Base-by-base conservation (phyloP, 1,140 invertebrate species). In the Penaeus indicus region DNA sequence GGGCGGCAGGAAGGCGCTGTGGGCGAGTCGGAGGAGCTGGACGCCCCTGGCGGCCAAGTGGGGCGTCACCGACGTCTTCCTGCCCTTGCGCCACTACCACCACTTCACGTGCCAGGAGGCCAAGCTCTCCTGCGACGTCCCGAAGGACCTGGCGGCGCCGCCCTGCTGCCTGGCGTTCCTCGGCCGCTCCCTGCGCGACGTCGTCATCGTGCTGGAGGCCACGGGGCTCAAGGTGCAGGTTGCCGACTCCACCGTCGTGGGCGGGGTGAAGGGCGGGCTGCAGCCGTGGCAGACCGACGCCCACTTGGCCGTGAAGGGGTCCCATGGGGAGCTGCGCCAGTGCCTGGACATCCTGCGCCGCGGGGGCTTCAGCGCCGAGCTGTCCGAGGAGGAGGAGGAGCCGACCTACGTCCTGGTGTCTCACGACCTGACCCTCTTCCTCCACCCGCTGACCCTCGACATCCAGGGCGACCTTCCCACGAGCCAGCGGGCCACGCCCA, bases 241-340 rank as follows among this genome's bases (percentile, higher is more conserved):
- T 5, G 90, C 91, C 25, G 89, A 91, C 47, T 91, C 91, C 7
- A 91, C 92, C 13, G 80, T 92, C 1, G 84, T 92, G 5, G 92
- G 92, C 22, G 92, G 91, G 7, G 92, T 93, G 8, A 92, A 92
- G 88, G 90, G 92, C 18, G 91, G 91, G 64, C 83, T 91, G n/a
- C 81, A 92, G 38, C 92, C 92, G 47, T 92, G 92, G 92, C 92
- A 92, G 78, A 63, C 86, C 19, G 92, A 92, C 84, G 92, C 85
- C 18, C 92, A 92, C 81, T n/a, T 92, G 1, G 72, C 85, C 78
- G 79, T 60, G 21, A 42, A 11, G 18, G 72, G 62, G n/a, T 27
- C 77, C 22, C n/a, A 18, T 3, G n/a, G 21, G 10, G 79, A 32
- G 19, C 47, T 85, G 0, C 27, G 21, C 0, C 47, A 0, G n/a